These are phyloP conservation scores for Monoplex corrugatus DNA, from an alignment of 2,888 invertebrate species.

Conservation along the genomic window DNA sequence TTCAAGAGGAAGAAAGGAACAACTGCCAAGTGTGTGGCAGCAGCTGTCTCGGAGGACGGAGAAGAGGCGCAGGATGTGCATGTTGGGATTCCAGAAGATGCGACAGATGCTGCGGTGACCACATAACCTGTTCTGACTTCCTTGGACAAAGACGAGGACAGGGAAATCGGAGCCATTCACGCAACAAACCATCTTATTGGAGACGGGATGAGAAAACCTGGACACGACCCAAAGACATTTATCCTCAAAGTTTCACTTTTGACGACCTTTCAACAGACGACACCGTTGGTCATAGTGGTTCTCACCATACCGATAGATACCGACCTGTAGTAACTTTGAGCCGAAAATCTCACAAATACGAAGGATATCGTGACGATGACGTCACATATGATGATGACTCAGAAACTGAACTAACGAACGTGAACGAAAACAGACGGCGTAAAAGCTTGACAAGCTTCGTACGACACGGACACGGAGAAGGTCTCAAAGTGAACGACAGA, in stretches of 20 bases:
- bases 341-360: neutral
- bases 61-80: neutral
- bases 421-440: conserved; percentile 43
- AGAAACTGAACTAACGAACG: neutral
- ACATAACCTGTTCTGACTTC: neutral
- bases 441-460: neutral
- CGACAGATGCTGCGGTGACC: neutral
- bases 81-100: neutral
- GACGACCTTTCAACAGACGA: conserved; percentile 25
- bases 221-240: neutral
- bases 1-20: neutral
- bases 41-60: neutral
- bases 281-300: neutral
- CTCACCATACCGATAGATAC: neutral
- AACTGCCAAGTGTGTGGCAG: neutral
- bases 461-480: neutral
- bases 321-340: neutral
- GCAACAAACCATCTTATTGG: neutral
- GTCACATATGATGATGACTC: neutral
- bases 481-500: neutral
- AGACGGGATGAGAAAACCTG: neutral
- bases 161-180: neutral
- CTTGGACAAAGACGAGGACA: neutral
- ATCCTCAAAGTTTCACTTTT: neutral
- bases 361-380: neutral